Base-by-base conservation (phyloP, 2,113 vertebrate species). In the Chinchilla lanigera region DNA sequence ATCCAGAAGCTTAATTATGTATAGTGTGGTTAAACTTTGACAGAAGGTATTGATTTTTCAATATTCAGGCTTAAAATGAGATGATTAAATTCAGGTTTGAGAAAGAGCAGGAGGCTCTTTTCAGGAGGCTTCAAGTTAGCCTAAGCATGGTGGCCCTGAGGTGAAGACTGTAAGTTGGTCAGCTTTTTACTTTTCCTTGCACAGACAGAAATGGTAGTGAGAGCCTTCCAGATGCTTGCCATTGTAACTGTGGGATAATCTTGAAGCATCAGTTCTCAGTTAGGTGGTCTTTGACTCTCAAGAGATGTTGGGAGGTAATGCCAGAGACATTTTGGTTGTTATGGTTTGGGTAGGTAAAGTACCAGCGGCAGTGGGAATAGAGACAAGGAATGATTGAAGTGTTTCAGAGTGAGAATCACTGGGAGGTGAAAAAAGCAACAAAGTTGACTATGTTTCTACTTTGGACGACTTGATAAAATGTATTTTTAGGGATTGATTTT, bases 251-350 rank as follows among this genome's bases (percentile, higher is more conserved):
- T 50, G 33, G 73, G 50, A 69, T 91, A 33, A 61, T 0, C 30
- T 90, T 89, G 54, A 88, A 95, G 67, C 47, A 93, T 20, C 90
- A 11, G 16, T 94, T 97, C 67, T 92, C 44, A 85, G 3, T 56
- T 85, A 69, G 17, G 56, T 20, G 35, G 63, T 11, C 24, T 95
- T 92, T 91, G 58, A 95, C 30, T 9, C 7, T 33, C 17, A 75
- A 38, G n/a, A 35, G 60, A 85, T 52, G 13, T 86, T 94, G 56
- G 56, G 65, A 83, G 26, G 58, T 52, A 82, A 19, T 89, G 28
- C 24, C 35, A 65, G 56, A 96, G 47, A 75, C 22, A 38, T 84
- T 96, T 93, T 95, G 78, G 9, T 92, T 86, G 65, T 95, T 52
- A 87, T 3, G 61, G 0, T 6, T 85, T 35, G 80, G 22, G n/a